phyloP scores from a whole-genome alignment of 2,888 invertebrate species.

The Chrysolina haemoptera region DNA sequence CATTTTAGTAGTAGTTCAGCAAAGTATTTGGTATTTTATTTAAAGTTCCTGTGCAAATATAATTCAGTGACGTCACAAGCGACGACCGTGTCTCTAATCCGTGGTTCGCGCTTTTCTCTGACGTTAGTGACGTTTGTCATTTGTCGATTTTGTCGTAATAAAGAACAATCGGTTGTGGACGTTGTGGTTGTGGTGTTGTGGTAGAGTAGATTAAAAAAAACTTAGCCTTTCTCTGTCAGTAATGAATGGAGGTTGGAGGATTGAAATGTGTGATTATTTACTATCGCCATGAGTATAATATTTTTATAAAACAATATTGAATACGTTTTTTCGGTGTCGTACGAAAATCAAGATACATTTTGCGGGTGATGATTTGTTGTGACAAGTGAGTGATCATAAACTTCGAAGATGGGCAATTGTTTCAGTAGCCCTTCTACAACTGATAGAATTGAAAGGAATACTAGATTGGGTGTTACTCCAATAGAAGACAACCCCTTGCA shows the following conservation, averaged over 20 bases:
- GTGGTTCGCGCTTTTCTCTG: no score
- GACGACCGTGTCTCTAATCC: no score
- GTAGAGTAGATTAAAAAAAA: not conserved
- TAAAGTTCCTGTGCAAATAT: no score
- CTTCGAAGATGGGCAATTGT: conserved; percentile 85
- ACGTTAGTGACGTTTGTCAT: no score
- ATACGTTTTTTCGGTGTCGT: not conserved
- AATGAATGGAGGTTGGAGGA: conserved; percentile 9
- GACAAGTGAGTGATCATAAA: conserved; percentile 55
- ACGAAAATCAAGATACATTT: conserved; percentile 20
- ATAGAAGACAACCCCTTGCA: conserved; percentile 64
- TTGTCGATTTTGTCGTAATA: no score
- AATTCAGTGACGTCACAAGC: no score
- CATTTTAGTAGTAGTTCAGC: no score
- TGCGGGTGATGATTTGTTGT: conserved; percentile 43
- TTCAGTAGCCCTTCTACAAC: conserved; percentile 81
- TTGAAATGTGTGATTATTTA: conserved; percentile 16
- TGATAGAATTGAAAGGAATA: conserved; percentile 73
- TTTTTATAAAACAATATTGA: conserved; percentile 4
- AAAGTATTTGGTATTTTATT: no score
- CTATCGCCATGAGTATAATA: not conserved
- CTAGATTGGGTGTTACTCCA: conserved; percentile 68
- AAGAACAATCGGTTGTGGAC: no score
- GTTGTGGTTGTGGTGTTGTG: not conserved
- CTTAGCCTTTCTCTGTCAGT: conserved; percentile 3